Evolutionary conservation across 1,140 invertebrate genomes (phyloP), one percentile per base, ranked within the genome.

Genomic region (Parapsyche elsis): DNA sequence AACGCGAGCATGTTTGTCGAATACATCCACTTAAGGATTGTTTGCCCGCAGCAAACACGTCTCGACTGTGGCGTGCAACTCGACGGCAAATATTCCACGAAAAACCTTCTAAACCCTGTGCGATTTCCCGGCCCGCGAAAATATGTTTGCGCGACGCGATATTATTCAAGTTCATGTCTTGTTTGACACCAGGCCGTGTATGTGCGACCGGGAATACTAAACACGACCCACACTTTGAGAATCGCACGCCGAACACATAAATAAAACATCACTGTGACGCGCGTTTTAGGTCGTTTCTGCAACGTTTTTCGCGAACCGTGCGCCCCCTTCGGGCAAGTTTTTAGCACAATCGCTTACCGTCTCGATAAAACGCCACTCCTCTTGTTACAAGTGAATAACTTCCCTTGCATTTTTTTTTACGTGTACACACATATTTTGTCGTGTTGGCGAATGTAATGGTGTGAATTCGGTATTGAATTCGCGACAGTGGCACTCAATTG

Each of bases 31-130:
- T 71, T 71, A 71, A n/a, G 70, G 38, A 7, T 16, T 71, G 70
- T 71, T 71, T 71, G 70, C 5, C 26, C 24, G n/a, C n/a, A n/a
- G 70, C 70, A 71, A 71, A 71, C 70, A 71, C 9, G 70, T 30
- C 30, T 30, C 70, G n/a, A 14, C 70, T 16, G 24, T 9, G 12
- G 10, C 70, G 30, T 14, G 9, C 61, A 12, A 14, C 14, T 9
- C n/a, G 21, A 30, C 23, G 24, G 70, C 30, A 71, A 71, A 71
- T n/a, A 71, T 71, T 71, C 30, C 30, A 5, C 4, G 49, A 53
- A 53, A 53, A 53, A 53, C 49, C 49, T 10, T 12, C 12, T 53
- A 53, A 5, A 53, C 16, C 49, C 49, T 53, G 2, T 16, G 49
- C 30, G 38, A 71, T 71, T 71, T 71, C 21, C 21, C 70, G 2